These are phyloP conservation scores for Triplophysa siluroides DNA, from an alignment of 2,113 vertebrate genomes.

Conservation along the genomic window DNA sequence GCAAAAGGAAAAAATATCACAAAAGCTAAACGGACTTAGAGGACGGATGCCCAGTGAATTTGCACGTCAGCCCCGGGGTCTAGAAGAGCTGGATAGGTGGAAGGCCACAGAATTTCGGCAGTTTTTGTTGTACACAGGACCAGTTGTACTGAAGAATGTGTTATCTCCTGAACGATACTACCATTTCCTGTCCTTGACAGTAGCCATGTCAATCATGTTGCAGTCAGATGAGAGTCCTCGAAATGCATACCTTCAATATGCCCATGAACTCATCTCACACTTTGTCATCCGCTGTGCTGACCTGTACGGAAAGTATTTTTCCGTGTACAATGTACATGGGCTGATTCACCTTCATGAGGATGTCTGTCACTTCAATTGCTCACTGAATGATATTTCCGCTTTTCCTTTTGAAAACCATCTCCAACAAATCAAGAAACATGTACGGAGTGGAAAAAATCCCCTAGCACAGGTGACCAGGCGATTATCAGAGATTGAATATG, in stretches of 20 bases:
- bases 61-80: conserved; percentile 14
- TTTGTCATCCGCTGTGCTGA: conserved; percentile 34
- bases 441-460: background rate
- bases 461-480: background rate
- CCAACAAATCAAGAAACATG: conserved; percentile 40
- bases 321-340: conserved; percentile 51
- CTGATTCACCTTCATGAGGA: conserved; percentile 45
- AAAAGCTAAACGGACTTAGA: conserved; percentile 1
- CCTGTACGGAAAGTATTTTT: conserved; percentile 37
- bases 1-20: conserved; percentile 16
- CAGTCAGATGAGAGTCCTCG: conserved; percentile 23
- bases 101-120: conserved; percentile 20
- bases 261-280: conserved; percentile 26
- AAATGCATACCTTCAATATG: conserved; percentile 35
- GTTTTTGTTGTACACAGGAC: background rate
- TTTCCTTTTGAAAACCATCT: conserved; percentile 51
- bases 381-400: conserved; percentile 42
- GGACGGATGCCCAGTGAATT: conserved; percentile 34
- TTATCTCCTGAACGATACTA: conserved; percentile 4
- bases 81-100: conserved; percentile 1
- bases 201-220: conserved; percentile 29
- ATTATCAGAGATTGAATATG: conserved; percentile 10
- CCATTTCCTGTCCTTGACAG: conserved; percentile 22
- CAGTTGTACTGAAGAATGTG: conserved; percentile 2
- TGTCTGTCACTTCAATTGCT: conserved; percentile 39